Evolutionary conservation across 2,888 invertebrate genomes (phyloP), one percentile per base, ranked within the genome.

Genomic region (Dicroscelio sp.): DNA sequence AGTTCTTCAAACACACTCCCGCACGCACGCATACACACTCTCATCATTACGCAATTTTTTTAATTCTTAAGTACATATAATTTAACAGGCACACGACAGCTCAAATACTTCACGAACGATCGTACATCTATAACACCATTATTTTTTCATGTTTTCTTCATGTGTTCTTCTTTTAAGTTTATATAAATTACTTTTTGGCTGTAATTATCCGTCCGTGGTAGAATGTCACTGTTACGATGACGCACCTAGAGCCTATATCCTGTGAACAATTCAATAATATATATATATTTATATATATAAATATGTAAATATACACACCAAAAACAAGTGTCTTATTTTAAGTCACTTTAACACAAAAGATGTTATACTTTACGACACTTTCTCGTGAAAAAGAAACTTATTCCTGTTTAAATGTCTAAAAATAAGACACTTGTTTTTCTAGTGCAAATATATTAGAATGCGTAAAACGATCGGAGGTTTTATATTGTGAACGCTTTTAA

Each of bases 211-310:
- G 86, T 93, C 92, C 92, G 90, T 91, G 86, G 93, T 91, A 93
- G 87, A 92, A 93, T 94, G 90, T 91, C 90, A 92, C 88, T 91
- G 88, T 86, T 86, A 88, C 93, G 94, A 93, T 93, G 92, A 91
- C 93, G 89, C 93, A 92, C 93, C 90, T 89, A 90, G 91, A 86
- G 93, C 71, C 84, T 89, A 63, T 86, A 80, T 69, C 93, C 95
- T 95, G 95, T 23, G 65, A 67, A 83, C 48, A 84, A 75, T 55
- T 14, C 71, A 83, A 43, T 23, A 43, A 83, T 4, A 63, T 69
- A 55, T 52, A 10, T 30, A 17, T 52, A 6, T 52, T 48, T 20
- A 25, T 55, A 33, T 17, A 43, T 8, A 43, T 43, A 12, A 43
- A 43, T 12, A 43, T 43, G 43, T 43, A 43, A n/a, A n/a, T n/a